phyloP scores from a whole-genome alignment of 2,888 invertebrate genomes.

The Chrysotoxum bicinctum region DNA sequence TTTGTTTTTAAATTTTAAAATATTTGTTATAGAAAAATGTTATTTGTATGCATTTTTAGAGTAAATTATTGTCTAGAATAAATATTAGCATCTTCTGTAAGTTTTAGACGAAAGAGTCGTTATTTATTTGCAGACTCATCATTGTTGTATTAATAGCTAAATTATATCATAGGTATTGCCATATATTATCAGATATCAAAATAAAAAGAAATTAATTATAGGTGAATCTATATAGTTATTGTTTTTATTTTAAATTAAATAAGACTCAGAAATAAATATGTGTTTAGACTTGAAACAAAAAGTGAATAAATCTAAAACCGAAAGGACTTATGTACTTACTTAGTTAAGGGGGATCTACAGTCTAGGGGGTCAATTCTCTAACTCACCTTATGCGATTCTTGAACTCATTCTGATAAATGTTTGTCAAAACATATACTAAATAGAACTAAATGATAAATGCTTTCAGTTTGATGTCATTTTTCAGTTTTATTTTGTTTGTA shows the following conservation, averaged over 20 bases:
- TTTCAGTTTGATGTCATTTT: too few species aligned
- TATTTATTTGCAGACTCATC: conserved; percentile 24
- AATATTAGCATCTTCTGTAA: conserved; percentile 19
- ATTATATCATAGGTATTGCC: conserved; percentile 40
- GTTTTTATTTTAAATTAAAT: not conserved
- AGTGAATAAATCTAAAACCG: not conserved
- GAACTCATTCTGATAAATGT: too few species aligned
- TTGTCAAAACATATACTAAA: too few species aligned
- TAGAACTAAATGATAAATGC: too few species aligned
- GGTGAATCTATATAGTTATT: not conserved
- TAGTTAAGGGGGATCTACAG: too few species aligned
- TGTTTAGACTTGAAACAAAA: not conserved
- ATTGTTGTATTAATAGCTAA: conserved; percentile 61
- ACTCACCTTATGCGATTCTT: too few species aligned
- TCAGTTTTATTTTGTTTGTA: too few species aligned
- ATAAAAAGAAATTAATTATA: conserved; percentile 3
- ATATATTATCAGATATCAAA: conserved; percentile 27
- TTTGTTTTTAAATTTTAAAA: conserved; percentile 17
- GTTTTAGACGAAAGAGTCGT: conserved; percentile 31
- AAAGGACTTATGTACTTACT: too few species aligned
- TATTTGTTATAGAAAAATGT: conserved; percentile 55
- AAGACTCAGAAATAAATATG: not conserved
- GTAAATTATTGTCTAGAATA: conserved; percentile 24
- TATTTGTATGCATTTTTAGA: conserved; percentile 54
- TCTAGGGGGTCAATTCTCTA: too few species aligned